Evolutionary conservation across 1,140 invertebrate genomes (phyloP).

Genomic region (Meloidogyne hapla): DNA sequence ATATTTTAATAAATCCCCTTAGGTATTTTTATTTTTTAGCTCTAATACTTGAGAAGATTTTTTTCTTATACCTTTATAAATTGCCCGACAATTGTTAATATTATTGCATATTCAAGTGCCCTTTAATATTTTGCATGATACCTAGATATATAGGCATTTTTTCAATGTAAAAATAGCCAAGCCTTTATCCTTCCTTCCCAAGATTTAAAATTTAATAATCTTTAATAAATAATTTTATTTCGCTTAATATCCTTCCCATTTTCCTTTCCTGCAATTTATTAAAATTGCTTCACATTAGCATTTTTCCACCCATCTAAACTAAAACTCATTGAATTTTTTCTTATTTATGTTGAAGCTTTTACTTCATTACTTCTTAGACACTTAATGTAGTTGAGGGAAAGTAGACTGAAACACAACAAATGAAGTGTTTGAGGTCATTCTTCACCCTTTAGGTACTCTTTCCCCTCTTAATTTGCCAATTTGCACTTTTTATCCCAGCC

Average conservation of each 20-base stretch:
- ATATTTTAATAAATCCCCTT: too few relatives aligned
- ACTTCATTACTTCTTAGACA: neutral
- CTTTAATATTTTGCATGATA: too few relatives aligned
- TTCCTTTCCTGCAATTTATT: neutral
- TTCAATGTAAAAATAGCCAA: too few relatives aligned
- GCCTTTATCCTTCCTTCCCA: too few relatives aligned
- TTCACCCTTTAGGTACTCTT: neutral
- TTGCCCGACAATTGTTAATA: too few relatives aligned
- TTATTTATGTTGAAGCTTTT: constrained; percentile 1
- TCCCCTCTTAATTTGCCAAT: neutral
- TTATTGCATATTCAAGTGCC: too few relatives aligned
- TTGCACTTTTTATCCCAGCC: neutral
- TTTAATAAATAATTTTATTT: neutral
- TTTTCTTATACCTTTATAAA: too few relatives aligned
- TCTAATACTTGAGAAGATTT: too few relatives aligned
- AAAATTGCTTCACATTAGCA: constrained; percentile 4
- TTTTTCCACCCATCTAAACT: neutral
- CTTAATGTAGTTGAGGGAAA: neutral
- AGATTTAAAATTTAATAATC: neutral
- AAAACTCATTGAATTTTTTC: neutral
- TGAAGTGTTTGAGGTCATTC: neutral
- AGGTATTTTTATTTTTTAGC: too few relatives aligned
- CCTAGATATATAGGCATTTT: too few relatives aligned
- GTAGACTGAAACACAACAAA: neutral
- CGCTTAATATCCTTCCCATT: neutral